These are phyloP conservation scores for Dicentrarchus labrax DNA, from an alignment of 2,113 vertebrate genomes.

Conservation along the genomic window DNA sequence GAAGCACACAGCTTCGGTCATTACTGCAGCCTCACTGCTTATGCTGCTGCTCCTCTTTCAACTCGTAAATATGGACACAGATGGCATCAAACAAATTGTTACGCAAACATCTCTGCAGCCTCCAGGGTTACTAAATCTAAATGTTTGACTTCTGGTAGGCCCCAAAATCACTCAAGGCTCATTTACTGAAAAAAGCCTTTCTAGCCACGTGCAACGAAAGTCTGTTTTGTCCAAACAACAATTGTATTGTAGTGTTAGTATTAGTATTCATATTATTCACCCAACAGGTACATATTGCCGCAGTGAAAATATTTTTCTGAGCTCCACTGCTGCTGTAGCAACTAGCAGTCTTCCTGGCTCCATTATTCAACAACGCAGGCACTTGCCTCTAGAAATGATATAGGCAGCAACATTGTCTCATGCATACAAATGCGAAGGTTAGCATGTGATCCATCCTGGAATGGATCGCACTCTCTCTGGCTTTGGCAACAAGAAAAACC, in stretches of 20 bases:
- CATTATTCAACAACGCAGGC: slow-evolving; percentile 65
- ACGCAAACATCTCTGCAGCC: slow-evolving; percentile 73
- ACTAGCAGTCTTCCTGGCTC: slow-evolving; percentile 53
- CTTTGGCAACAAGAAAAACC: slow-evolving; percentile 40
- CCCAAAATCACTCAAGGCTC: slow-evolving; percentile 37
- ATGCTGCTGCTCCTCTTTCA: slow-evolving; percentile 43
- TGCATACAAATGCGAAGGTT: slow-evolving; percentile 72
- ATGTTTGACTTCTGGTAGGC: slow-evolving; percentile 51
- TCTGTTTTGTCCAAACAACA: slow-evolving; percentile 16
- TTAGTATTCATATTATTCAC: neutral
- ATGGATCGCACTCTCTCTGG: slow-evolving; percentile 39
- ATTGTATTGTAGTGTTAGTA: neutral
- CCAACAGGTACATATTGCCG: slow-evolving; percentile 32
- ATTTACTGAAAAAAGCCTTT: slow-evolving; percentile 30
- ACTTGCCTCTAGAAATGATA: slow-evolving; percentile 63
- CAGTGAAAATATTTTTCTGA: slow-evolving; percentile 41
- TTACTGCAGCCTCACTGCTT: slow-evolving; percentile 52
- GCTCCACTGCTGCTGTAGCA: slow-evolving; percentile 60
- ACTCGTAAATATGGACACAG: slow-evolving; percentile 70
- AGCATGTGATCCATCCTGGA: slow-evolving; percentile 64
- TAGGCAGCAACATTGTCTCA: slow-evolving; percentile 65
- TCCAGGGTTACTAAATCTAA: slow-evolving; percentile 70
- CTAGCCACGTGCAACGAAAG: neutral
- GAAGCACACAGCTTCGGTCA: slow-evolving; percentile 16
- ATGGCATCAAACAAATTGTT: slow-evolving; percentile 77